Evolutionary conservation across 2,113 vertebrate species (phyloP).

Genomic region (Lontra canadensis): DNA sequence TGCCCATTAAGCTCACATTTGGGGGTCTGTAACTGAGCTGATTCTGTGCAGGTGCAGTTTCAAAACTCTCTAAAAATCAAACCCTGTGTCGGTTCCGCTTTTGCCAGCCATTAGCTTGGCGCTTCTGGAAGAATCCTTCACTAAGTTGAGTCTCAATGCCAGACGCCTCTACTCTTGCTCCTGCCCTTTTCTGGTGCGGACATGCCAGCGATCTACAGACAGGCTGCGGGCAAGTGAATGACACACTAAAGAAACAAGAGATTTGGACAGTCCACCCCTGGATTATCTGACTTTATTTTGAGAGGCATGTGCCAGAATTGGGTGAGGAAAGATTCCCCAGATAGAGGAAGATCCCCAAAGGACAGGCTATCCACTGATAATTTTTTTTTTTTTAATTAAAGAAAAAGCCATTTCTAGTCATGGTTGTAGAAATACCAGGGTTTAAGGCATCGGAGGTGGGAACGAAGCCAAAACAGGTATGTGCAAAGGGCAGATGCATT

Average conservation of each 20-base stretch:
- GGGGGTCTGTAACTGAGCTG: background rate
- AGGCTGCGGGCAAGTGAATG: background rate
- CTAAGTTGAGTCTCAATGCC: background rate
- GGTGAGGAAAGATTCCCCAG: background rate
- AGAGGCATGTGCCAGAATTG: background rate
- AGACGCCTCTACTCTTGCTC: background rate
- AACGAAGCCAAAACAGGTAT: background rate
- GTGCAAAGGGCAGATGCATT: background rate
- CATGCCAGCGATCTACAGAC: fast-evolving
- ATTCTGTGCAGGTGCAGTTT: background rate
- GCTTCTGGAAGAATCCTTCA: background rate
- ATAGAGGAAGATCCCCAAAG: background rate
- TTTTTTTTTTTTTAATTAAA: background rate
- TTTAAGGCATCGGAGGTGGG: background rate
- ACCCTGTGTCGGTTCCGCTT: fast-evolving
- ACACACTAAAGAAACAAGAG: background rate
- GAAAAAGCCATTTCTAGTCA: background rate
- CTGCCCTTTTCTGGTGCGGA: background rate
- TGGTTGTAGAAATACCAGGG: background rate
- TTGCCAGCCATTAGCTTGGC: background rate
- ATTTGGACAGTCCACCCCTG: background rate
- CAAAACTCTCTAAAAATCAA: background rate
- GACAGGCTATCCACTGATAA: background rate
- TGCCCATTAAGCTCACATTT: background rate
- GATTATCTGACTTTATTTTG: background rate